Evolutionary conservation across 2,113 vertebrate genomes (phyloP).

Genomic region (Cygnus buccinator): DNA sequence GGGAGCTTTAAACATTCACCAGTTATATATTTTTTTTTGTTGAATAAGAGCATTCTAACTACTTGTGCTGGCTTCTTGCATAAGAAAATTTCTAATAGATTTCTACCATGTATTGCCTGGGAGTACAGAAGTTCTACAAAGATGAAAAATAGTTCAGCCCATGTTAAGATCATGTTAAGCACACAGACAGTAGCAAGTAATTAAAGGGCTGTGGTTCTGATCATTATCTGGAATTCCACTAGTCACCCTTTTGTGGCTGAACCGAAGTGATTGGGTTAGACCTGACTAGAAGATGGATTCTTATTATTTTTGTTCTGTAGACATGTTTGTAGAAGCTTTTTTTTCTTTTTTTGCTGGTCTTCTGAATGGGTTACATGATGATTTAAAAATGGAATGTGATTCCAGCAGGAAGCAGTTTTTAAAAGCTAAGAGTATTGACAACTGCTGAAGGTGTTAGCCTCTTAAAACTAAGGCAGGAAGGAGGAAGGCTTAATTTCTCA

Average conservation of each 20-base stretch:
- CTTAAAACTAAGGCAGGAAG: not conserved
- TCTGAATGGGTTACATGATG: not conserved
- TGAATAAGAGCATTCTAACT: not conserved
- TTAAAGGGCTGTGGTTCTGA: not conserved
- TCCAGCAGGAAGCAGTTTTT: not conserved
- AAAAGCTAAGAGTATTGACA: not conserved
- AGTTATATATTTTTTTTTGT: not conserved
- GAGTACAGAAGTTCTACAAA: not conserved
- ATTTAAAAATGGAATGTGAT: not conserved
- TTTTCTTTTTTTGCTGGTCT: not conserved
- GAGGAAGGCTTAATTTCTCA: not conserved
- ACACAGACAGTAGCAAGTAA: not conserved
- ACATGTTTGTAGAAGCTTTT: not conserved
- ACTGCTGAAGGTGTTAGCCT: not conserved
- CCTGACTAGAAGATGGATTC: not conserved
- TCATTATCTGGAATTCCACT: not conserved
- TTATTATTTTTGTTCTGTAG: not conserved
- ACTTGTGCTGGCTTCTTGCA: not conserved
- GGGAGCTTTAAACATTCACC: not conserved
- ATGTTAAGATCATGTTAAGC: not conserved
- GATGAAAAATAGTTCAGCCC: not conserved
- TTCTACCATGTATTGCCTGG: not conserved
- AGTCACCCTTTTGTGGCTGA: not conserved
- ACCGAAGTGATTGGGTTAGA: accelerated
- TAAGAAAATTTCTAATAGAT: not conserved